phyloP scores from a whole-genome alignment of 1,140 invertebrate species.

The roundworm (Caenorhabditis elegans) region WBcel235 BX284602.5:10865001-10865500 shows the following conservation, averaged over 20 bases:
- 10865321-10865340: constrained; percentile 93
- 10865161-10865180: constrained; percentile 82
- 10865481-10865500: constrained; percentile 59
- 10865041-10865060: not conserved
- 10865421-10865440: constrained; percentile 96
- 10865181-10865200: constrained; percentile 76
- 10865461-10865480: constrained; percentile 81
- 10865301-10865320: constrained; percentile 80
- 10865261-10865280: constrained; percentile 96
- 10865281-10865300: constrained; percentile 99
- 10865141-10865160: constrained; percentile 93
- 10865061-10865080: not conserved
- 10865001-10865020: not conserved
- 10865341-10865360: constrained; percentile 85
- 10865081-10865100: not conserved
- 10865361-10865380: constrained; percentile 61
- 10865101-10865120: constrained; percentile 77
- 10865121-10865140: constrained; percentile 84
- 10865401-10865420: constrained; percentile 61
- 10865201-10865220: constrained; percentile 99
- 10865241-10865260: constrained; percentile 77
- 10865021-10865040: constrained; percentile 17
- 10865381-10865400: constrained; percentile 52
- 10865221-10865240: constrained; percentile 93
- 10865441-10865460: constrained; percentile 98